Percentiles rank a stretch among this genome's conserved stretches.
Conservation (phyloP, 2,113 vertebrate species). For the Leptobrachium leishanense region DNA sequence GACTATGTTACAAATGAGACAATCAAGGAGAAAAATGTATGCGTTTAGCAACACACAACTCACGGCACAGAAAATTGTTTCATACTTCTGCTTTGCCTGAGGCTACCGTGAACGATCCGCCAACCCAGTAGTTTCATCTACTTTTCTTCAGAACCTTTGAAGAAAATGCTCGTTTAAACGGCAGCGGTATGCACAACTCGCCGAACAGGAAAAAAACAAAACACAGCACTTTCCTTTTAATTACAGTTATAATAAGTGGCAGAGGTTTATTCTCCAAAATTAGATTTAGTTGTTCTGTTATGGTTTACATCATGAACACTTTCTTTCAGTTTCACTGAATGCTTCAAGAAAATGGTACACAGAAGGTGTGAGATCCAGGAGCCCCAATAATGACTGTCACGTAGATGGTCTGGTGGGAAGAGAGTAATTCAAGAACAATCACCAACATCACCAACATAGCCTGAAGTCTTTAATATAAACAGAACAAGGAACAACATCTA, state of each 20-base stretch:
- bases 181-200: not conserved
- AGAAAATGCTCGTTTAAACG: not conserved
- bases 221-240: not conserved
- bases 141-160: not conserved
- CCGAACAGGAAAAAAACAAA: not conserved
- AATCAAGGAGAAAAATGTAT: no score
- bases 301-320: no score
- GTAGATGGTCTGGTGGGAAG: no score
- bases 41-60: not conserved
- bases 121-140: conserved; percentile 12
- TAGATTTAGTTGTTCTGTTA: not conserved
- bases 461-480: no score
- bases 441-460: no score
- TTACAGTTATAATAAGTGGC: not conserved
- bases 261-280: not conserved
- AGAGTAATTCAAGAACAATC: no score
- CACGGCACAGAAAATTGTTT: not conserved
- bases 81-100: not conserved
- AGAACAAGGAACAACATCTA: no score
- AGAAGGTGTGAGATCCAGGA: no score
- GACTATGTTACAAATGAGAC: no score
- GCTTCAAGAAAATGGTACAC: no score
- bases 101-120: conserved; percentile 7
- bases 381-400: no score
- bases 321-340: no score